Base-by-base conservation (phyloP, 2,888 invertebrate species). In the Drosophila paranaensis region DNA sequence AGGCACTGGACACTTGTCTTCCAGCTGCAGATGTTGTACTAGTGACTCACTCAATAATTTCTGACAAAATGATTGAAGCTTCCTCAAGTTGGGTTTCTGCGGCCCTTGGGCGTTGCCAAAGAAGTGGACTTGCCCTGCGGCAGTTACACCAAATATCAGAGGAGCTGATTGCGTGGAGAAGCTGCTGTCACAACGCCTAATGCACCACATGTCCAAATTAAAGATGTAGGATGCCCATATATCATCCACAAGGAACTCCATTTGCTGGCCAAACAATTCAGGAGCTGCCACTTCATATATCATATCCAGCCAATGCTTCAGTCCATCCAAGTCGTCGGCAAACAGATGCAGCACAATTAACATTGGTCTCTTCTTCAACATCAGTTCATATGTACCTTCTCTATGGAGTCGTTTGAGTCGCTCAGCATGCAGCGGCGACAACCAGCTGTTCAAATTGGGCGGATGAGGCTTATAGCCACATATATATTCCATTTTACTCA, bases 311-410 rank as follows among this genome's bases (percentile, higher is more conserved):
- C 72, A 78, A 14, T 55, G 60, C 13, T 27, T 33, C 40, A 77
- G 39, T 16, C 8, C 33, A 10, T 27, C 56, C 9, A 48, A 11
- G 11, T 68, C 54, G 30, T 68, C 56, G 20, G 60, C 56, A 20
- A 77, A 77, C 40, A 78, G 43, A 60, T 81, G 77, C n/a, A 81
- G 57, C 9, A 37, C 48, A 33, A 78, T 62, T 10, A 80, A 35
- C 25, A 51, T 61, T 16, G 77, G 50, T 4, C 62, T 30, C 35
- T 63, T 60, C 8, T 56, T 37, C 43, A 54, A 33, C 16, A 10
- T 20, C 4, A 51, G 14, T 14, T 39, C 20, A 8, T 30, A 33
- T 14, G 14, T 3, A 0, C 6, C 0, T 40, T 13, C 13, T 11
- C 5, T 0, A 20, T 42, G 16, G 14, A 68, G n/a, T 10, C 60